A percentile compares a stretch with the other conserved stretches of the same genome.
phyloP scores from a whole-genome alignment of 2,797 vertebrate species.

The Cynodonichthys magdalenae region DNA sequence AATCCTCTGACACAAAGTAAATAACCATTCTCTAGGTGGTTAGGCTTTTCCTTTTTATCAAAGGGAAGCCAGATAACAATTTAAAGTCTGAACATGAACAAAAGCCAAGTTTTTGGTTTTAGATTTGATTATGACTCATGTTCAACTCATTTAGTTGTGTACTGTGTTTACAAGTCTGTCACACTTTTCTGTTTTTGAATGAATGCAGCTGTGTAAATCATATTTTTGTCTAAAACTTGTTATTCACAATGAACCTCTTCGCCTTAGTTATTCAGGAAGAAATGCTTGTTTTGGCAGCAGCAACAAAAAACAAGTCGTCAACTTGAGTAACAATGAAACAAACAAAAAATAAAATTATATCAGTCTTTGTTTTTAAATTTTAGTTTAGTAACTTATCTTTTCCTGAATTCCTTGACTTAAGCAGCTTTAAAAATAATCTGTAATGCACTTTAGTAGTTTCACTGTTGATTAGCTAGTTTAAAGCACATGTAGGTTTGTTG shows the following conservation, averaged over 20 bases:
- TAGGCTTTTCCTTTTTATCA: conserved; percentile 32
- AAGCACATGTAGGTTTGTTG: background rate
- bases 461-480: conserved; percentile 1
- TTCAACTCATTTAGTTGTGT: background rate
- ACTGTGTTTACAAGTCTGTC: background rate
- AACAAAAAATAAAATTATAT: conserved; percentile 17
- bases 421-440: conserved; percentile 8
- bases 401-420: conserved; percentile 20
- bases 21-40: conserved; percentile 53
- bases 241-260: too few relatives aligned
- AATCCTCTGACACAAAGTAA: conserved; percentile 42
- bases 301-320: background rate
- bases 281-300: conserved; percentile 44
- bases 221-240: too few relatives aligned
- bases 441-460: conserved; percentile 2
- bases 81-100: conserved; percentile 20
- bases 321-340: conserved; percentile 12
- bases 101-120: conserved; percentile 11
- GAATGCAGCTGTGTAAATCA: conserved; percentile 7
- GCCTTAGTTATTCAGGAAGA: conserved; percentile 21
- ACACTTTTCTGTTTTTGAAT: background rate
- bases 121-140: conserved; percentile 4
- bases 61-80: conserved; percentile 30
- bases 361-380: background rate
- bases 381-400: conserved; percentile 26